Base-by-base conservation (phyloP, 2,113 vertebrate genomes). In the Salvelinus sp. region DNA sequence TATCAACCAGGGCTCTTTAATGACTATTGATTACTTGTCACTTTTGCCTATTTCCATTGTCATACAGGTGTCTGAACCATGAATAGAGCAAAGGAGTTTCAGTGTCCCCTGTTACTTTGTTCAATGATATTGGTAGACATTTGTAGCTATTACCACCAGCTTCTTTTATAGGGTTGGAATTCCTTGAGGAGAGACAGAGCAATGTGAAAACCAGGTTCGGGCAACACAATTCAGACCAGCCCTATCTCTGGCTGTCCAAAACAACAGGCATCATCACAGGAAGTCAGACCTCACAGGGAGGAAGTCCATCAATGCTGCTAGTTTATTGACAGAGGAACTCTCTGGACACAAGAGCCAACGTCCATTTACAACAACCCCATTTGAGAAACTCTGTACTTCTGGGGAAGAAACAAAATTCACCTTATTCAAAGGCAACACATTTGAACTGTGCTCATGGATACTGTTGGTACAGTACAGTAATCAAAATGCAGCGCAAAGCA, bases 221-320 rank as follows among this genome's bases (percentile, higher is more conserved):
- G 30, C n/a, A 64, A 64, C 14, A 33, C 72, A 73, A 64, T 47
- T 73, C 72, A 14, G 58, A 73, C 57, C 25, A 28, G 47, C 14
- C 12, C 22, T 28, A 14, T 47, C 23, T 25, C 70, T 16, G 48
- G 16, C 50, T 22, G 47, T 72, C 13, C 70, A 57, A 54, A 72
- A 58, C 23, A 54, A 54, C 70, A 16, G 48, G 48, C 14, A 54
- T 48, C 70, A 48, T 28, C 47, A 6, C 70, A 28, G n/a, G n/a
- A 58, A 25, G 23, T 30, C 70, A 27, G 70, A 27, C 48, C 70
- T 58, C 70, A 47, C 70, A 5, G 25, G 25, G 14, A 54, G 50
- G n/a, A 63, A 63, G 60, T 63, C 20, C 23, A 10, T 2, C n/a
- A n/a, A 23, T 63, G 60, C 23, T 63, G 60, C 60, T 23, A 4